Conservation (phyloP, 2,113 vertebrate species). For the Uropsilus gracilis region DNA sequence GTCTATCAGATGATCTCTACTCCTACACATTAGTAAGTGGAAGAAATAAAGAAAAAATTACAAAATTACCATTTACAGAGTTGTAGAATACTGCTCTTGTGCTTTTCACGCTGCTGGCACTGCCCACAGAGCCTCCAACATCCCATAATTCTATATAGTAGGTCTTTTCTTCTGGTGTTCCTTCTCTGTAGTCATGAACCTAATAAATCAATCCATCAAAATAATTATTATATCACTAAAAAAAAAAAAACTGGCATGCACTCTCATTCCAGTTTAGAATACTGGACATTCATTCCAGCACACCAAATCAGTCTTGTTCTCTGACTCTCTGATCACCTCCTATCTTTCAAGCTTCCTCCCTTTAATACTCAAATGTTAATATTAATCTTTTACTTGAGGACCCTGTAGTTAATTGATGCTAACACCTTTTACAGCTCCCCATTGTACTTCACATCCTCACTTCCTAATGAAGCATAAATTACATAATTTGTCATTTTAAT, state of each 20-base stretch:
- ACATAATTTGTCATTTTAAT: neutral
- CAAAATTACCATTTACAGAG: conserved; percentile 93
- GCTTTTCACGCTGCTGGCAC: conserved; percentile 96
- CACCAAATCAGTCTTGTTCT: neutral
- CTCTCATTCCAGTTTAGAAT: neutral
- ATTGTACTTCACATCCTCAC: neutral
- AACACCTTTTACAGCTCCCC: neutral
- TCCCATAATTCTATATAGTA: conserved; percentile 99
- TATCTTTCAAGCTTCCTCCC: neutral
- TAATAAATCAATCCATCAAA: conserved; percentile 78
- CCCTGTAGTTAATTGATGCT: neutral
- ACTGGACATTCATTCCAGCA: neutral
- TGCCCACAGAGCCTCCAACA: conserved; percentile 96
- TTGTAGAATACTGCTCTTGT: conserved; percentile 99
- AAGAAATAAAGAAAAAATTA: conserved; percentile 51
- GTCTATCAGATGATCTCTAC: neutral
- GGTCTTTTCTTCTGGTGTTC: conserved; percentile 97
- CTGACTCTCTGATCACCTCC: neutral
- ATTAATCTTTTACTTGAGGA: neutral
- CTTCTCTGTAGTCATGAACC: conserved; percentile 99
- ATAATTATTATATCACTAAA: conserved; percentile 41
- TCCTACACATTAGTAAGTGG: conserved; percentile 13
- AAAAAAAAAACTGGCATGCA: neutral
- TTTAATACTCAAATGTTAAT: neutral
- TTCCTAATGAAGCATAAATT: neutral